Percentiles rank a stretch among this genome's conserved stretches.
phyloP scores from a whole-genome alignment of 2,113 vertebrate genomes.

The Tragelaphus imberbis region DNA sequence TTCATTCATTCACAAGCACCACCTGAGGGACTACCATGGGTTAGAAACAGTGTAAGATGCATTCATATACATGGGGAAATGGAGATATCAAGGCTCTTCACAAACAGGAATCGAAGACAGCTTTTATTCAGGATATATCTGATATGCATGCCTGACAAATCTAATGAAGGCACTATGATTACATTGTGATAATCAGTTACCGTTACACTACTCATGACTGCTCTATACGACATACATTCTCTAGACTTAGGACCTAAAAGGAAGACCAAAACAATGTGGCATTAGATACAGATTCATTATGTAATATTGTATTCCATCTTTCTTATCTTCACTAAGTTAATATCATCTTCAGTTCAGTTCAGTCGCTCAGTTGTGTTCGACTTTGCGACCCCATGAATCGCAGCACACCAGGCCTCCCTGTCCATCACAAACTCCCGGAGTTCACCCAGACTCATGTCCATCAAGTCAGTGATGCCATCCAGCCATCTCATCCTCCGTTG shows the following conservation, averaged over 20 bases:
- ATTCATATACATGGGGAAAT: background rate
- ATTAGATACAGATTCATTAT: background rate
- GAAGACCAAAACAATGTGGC: background rate
- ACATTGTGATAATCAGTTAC: background rate
- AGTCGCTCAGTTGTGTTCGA: too few relatives aligned
- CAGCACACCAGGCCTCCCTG: too few relatives aligned
- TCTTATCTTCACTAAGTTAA: background rate
- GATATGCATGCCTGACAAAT: background rate
- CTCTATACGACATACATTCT: background rate
- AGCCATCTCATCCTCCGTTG: too few relatives aligned
- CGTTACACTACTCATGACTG: background rate
- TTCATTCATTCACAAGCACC: background rate
- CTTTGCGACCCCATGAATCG: too few relatives aligned
- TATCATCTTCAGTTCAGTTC: background rate
- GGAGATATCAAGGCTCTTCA: background rate
- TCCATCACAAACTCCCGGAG: too few relatives aligned
- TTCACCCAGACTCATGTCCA: too few relatives aligned
- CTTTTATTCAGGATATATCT: background rate
- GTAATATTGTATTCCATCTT: background rate
- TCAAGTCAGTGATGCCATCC: too few relatives aligned
- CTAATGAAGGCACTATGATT: background rate
- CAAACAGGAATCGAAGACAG: background rate
- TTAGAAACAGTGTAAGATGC: background rate
- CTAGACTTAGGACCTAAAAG: background rate
- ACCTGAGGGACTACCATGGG: background rate